These are phyloP conservation scores for Acipenser ruthenus DNA, from an alignment of 2,797 vertebrate species.

Conservation along the genomic window DNA sequence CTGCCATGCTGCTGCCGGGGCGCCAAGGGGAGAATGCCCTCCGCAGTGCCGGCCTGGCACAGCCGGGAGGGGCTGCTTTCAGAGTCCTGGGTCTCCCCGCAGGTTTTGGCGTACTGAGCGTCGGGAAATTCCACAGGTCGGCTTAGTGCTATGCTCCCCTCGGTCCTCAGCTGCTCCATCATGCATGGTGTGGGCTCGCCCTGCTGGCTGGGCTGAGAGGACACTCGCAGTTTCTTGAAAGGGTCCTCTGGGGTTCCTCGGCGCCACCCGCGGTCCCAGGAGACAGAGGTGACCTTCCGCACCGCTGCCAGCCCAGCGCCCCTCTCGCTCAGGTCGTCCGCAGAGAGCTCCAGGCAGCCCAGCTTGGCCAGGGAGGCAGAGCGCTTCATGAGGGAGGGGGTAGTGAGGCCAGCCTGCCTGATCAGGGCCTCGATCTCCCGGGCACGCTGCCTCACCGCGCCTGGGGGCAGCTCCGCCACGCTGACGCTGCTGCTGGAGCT, in stretches of 20 bases:
- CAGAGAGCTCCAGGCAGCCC: constrained; percentile 79
- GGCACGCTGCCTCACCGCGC: constrained; percentile 51
- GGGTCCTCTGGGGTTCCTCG: constrained; percentile 30
- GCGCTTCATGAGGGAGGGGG: constrained; percentile 81
- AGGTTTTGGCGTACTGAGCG: constrained; percentile 66
- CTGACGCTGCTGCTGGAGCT: constrained; percentile 42
- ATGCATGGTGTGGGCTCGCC: constrained; percentile 43
- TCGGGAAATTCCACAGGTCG: constrained; percentile 50
- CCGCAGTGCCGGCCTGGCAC: constrained; percentile 39
- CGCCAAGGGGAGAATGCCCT: constrained; percentile 31
- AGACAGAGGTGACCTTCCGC: constrained; percentile 12
- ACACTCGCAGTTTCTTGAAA: constrained; percentile 58
- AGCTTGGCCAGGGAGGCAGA: constrained; percentile 88
- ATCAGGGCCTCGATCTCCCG: constrained; percentile 71
- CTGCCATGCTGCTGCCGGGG: constrained; percentile 71
- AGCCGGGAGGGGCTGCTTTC: constrained; percentile 14
- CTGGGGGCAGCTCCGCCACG: constrained; percentile 27
- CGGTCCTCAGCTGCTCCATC: constrained; percentile 56
- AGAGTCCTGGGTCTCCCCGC: constrained; percentile 44
- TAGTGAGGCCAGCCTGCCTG: constrained; percentile 78
- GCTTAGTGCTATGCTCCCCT: constrained; percentile 56
- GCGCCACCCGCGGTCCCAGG: constrained; percentile 20
- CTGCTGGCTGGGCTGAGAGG: constrained; percentile 24
- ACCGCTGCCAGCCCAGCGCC: constrained; percentile 33
- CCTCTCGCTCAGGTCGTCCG: constrained; percentile 64